Evolutionary conservation across 2,797 vertebrate species (phyloP).

Genomic region (Paedocypris micromegethes): DNA sequence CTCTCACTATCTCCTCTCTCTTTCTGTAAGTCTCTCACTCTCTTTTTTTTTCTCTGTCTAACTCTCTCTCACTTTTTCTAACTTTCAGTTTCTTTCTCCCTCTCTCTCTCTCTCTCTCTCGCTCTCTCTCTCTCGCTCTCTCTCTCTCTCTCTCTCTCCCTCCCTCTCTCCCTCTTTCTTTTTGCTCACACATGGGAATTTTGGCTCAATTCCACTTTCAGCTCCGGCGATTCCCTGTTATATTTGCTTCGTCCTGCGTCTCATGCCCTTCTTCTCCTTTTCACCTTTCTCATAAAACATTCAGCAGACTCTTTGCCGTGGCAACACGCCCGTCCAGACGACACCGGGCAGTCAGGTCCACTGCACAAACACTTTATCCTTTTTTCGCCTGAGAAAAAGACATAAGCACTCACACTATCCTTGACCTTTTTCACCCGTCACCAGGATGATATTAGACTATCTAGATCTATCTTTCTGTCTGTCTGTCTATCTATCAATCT

Average conservation of each 20-base stretch:
- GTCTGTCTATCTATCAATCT: too few relatives aligned
- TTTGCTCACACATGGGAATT: conserved; percentile 11
- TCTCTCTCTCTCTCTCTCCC: background rate
- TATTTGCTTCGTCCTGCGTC: conserved; percentile 25
- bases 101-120: too few relatives aligned
- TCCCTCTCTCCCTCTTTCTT: background rate
- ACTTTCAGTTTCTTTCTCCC: background rate
- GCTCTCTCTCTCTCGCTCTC: too few relatives aligned
- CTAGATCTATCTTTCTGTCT: too few relatives aligned
- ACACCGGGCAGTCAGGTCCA: conserved; percentile 24
- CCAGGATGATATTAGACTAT: too few relatives aligned
- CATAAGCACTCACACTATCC: background rate
- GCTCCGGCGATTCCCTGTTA: conserved; percentile 6
- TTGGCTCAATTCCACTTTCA: conserved; percentile 19
- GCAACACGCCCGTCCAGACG: conserved; percentile 34
- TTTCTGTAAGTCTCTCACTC: background rate
- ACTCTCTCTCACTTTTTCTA: background rate
- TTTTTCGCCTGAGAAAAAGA: conserved; percentile 11
- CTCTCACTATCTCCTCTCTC: background rate
- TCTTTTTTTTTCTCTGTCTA: background rate
- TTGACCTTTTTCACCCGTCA: background rate
- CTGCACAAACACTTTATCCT: conserved; percentile 5
- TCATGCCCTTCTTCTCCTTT: background rate
- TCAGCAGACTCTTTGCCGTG: conserved; percentile 32
- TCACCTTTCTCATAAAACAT: conserved; percentile 21